Percentiles rank a stretch among this genome's conserved stretches.
Conservation (phyloP, 2,797 vertebrate species). For the Saxicola maurus region DNA sequence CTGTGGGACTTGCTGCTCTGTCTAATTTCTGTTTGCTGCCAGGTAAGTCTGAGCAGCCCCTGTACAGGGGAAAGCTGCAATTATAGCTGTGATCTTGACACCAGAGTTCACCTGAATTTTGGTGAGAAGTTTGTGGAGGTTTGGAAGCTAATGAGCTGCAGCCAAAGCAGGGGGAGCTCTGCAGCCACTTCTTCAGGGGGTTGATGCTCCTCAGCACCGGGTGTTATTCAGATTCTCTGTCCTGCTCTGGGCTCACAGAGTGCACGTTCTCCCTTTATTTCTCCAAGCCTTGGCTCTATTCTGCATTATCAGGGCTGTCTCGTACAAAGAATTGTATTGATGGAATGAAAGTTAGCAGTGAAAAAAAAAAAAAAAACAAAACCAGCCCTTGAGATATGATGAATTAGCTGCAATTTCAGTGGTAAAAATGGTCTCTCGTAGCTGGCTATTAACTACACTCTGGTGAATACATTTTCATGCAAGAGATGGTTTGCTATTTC, state of each 20-base stretch:
- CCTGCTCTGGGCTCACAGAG: slow-evolving; percentile 17
- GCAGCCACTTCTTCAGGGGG: slow-evolving; percentile 32
- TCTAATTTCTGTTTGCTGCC: slow-evolving; percentile 26
- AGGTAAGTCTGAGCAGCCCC: slow-evolving; percentile 1
- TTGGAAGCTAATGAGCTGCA: slow-evolving; percentile 61
- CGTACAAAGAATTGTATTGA: slow-evolving; percentile 26
- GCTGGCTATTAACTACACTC: slow-evolving; percentile 52
- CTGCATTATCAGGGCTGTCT: slow-evolving; percentile 7
- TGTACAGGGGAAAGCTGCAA: slow-evolving; percentile 29
- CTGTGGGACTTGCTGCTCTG: background rate
- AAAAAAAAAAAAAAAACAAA: background rate
- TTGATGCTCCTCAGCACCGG: background rate
- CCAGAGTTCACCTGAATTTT: slow-evolving; percentile 50
- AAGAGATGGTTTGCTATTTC: slow-evolving; percentile 46
- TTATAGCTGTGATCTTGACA: slow-evolving; percentile 52
- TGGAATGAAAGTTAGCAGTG: slow-evolving; percentile 13
- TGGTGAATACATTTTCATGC: slow-evolving; percentile 53
- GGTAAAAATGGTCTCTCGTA: slow-evolving; percentile 30
- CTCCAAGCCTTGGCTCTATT: slow-evolving; percentile 10
- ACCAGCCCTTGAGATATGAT: slow-evolving; percentile 24
- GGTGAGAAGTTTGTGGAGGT: slow-evolving; percentile 43
- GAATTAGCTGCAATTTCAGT: slow-evolving; percentile 60
- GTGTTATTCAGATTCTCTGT: slow-evolving; percentile 1
- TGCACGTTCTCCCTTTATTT: slow-evolving; percentile 22
- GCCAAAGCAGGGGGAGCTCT: slow-evolving; percentile 58